Evolutionary conservation across 1,140 invertebrate genomes (phyloP).

Genomic region (Kradibia gibbosae): DNA sequence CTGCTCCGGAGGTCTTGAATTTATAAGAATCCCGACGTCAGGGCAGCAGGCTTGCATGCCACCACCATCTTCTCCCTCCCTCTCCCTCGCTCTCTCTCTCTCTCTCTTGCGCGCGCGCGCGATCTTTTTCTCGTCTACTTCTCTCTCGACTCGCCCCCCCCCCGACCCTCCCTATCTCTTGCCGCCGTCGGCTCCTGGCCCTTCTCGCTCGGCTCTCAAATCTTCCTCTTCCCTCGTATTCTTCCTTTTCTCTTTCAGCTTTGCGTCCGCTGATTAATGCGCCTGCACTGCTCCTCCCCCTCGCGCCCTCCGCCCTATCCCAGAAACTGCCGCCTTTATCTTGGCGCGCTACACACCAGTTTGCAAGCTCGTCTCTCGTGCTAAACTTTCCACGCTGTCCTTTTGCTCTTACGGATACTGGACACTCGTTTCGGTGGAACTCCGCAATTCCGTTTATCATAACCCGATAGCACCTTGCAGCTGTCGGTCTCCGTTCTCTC

Average conservation of each 20-base stretch:
- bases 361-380: neutral
- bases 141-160: too few species aligned
- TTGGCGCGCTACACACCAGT: neutral
- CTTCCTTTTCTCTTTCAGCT: conserved; percentile 1
- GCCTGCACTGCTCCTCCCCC: neutral
- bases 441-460: neutral
- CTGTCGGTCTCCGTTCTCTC: neutral
- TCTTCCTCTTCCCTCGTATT: neutral
- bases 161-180: too few species aligned
- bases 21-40: conserved; percentile 26
- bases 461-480: neutral
- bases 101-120: too few species aligned
- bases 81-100: too few species aligned
- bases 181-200: too few species aligned
- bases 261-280: conserved; percentile 17
- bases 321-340: neutral
- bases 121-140: too few species aligned
- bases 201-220: neutral
- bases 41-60: conserved; percentile 10
- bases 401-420: neutral
- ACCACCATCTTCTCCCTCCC: neutral
- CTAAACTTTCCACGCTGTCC: neutral
- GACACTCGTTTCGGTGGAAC: neutral
- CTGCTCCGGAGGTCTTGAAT: conserved; percentile 27
- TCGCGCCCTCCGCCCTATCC: too few species aligned